Base-by-base conservation (phyloP, 1,140 invertebrate genomes). In the Drosophila carrolli region DNA sequence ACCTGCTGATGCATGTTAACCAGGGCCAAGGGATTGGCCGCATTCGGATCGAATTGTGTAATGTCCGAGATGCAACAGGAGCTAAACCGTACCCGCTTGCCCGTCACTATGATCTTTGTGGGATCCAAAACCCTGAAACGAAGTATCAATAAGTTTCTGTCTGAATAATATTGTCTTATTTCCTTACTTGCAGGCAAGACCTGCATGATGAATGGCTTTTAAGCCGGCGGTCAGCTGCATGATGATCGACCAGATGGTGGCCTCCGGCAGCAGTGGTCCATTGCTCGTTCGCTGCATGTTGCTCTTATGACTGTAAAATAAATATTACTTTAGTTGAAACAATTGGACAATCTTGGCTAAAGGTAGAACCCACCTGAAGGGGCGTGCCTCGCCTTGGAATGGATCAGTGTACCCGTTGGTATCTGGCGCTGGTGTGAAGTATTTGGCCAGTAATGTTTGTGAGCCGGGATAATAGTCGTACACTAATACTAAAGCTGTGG, bases 171-270 rank as follows among this genome's bases (percentile, higher is more conserved):
- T 10, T 1, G 4, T 10, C 1, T 2, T 7, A n/a, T 4, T 32
- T 0, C 76, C 78, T 71, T 73, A 95, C 94, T 95, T 95, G 93
- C 95, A 96, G 41, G 95, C 95, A 2, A 96, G 92, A 78, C 95
- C 95, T 68, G 96, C 96, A 56, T 97, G 95, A 93, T 99, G 98
- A 81, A 99, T 97, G 50, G 96, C 95, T 44, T 98, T 94, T 47
- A 99, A 93, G 4, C 97, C 98, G n/a, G 98, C 97, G 40, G 97
- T 98, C 48, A 99, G 93, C 93, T 99, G 98, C 79, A 99, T 97
- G 27, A 99, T 96, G 73, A 99, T 98, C 71, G 96, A 97, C 98
- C 98, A 99, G 66, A 99, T 96, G 43, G 97, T 95, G 62, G 95
- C 95, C 92, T 99, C 98, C 0, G 98, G 96, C 58, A 99, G 93